These are phyloP conservation scores for Ophion ventricosus DNA, from an alignment of 2,888 invertebrate genomes.

Conservation along the genomic window DNA sequence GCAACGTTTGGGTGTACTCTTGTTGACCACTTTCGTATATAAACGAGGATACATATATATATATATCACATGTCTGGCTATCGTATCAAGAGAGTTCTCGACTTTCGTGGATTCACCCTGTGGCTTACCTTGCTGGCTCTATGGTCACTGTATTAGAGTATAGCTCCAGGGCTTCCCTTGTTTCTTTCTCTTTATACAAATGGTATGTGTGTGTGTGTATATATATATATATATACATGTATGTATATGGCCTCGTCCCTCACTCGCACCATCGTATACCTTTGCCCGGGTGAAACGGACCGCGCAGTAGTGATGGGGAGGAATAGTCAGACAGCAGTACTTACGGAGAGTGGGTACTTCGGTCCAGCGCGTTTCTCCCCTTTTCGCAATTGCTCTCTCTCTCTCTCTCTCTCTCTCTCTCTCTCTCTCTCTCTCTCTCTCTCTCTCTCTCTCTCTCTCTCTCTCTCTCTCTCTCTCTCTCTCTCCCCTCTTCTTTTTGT, in stretches of 20 bases:
- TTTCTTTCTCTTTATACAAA: constrained; percentile 45
- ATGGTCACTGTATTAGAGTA: constrained; percentile 44
- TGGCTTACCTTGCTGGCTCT: constrained; percentile 38
- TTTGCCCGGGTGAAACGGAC: constrained; percentile 57
- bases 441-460: not conserved
- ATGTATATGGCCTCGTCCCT: constrained; percentile 34
- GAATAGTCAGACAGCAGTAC: constrained; percentile 66
- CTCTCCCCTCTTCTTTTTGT: constrained; percentile 15
- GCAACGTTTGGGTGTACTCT: not conserved
- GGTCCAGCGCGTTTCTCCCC: constrained; percentile 63
- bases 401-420: constrained; percentile 21
- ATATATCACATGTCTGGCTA: constrained; percentile 36
- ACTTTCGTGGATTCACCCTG: constrained; percentile 59
- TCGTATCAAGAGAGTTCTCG: constrained; percentile 56
- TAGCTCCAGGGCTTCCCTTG: constrained; percentile 41
- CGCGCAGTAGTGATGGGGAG: constrained; percentile 64
- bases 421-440: constrained; percentile 27
- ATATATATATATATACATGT: not conserved
- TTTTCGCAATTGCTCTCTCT: constrained; percentile 35
- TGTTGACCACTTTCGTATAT: constrained; percentile 40
- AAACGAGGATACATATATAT: constrained; percentile 22
- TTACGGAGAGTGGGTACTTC: constrained; percentile 65
- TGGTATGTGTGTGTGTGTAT: not conserved
- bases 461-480: constrained; percentile 1
- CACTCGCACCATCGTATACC: constrained; percentile 59